A percentile compares a stretch with the other conserved stretches of the same genome.
phyloP scores from a whole-genome alignment of 2,888 invertebrate genomes.

The Andrena chrysosceles region DNA sequence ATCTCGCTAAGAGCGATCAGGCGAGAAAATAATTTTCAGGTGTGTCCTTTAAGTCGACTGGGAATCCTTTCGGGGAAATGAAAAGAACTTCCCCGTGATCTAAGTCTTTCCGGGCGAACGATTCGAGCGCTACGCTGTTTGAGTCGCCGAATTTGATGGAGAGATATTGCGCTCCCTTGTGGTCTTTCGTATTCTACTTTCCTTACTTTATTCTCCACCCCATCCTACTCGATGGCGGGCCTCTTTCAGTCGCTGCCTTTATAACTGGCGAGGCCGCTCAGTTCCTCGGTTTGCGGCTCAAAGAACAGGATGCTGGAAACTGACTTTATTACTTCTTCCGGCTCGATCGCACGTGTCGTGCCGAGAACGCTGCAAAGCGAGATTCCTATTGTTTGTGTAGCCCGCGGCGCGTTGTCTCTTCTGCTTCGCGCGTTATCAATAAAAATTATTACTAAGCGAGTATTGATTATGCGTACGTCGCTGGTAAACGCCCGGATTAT shows the following conservation, averaged over 20 bases:
- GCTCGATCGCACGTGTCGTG: slow-evolving; percentile 31
- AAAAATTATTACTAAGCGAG: too few relatives aligned
- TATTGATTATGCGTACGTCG: too few relatives aligned
- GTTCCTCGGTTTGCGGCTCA: slow-evolving; percentile 59
- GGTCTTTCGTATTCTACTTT: slow-evolving; percentile 59
- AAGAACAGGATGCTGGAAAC: slow-evolving; percentile 53
- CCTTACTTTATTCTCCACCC: slow-evolving; percentile 41
- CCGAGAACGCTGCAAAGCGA: neutral
- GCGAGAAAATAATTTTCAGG: slow-evolving; percentile 70
- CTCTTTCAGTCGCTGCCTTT: slow-evolving; percentile 54
- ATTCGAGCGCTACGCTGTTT: slow-evolving; percentile 42
- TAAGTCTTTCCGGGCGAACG: slow-evolving; percentile 39
- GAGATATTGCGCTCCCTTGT: slow-evolving; percentile 71
- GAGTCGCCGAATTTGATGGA: slow-evolving; percentile 73
- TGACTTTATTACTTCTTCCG: slow-evolving; percentile 71
- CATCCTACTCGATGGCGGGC: neutral
- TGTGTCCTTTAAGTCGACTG: slow-evolving; percentile 39
- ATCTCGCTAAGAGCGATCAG: slow-evolving; percentile 40
- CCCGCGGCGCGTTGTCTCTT: too few relatives aligned
- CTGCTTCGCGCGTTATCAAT: too few relatives aligned
- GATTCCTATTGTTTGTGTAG: neutral
- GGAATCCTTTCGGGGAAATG: slow-evolving; percentile 37
- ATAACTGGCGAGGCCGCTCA: slow-evolving; percentile 62
- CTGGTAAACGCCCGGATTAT: too few relatives aligned
- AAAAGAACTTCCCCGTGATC: slow-evolving; percentile 30